These are phyloP conservation scores for Nomada hirtipes DNA, from an alignment of 2,888 invertebrate species.

Conservation along the genomic window DNA sequence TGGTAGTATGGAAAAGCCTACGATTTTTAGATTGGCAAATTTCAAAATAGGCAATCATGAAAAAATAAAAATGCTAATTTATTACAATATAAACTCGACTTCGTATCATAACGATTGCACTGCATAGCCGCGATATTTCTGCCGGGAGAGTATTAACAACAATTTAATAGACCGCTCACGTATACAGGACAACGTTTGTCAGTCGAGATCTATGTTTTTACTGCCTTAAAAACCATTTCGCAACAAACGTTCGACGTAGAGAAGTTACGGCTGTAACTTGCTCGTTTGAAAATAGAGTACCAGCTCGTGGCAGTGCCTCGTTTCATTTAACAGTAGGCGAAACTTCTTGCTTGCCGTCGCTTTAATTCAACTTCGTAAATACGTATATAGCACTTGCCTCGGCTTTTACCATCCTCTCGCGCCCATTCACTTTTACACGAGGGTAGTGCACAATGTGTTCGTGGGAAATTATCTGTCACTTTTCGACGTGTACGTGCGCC, in stretches of 20 bases:
- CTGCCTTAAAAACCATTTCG: not conserved
- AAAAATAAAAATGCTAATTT: too few relatives aligned
- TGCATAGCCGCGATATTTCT: too few relatives aligned
- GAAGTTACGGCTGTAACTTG: not conserved
- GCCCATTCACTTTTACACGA: constrained; percentile 38
- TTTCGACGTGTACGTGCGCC: constrained; percentile 6
- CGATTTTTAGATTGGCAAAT: too few relatives aligned
- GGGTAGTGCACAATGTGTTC: constrained; percentile 49
- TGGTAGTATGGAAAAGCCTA: too few relatives aligned
- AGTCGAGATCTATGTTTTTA: not conserved
- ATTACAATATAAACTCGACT: too few relatives aligned
- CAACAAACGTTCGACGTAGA: not conserved
- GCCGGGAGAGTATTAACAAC: too few relatives aligned
- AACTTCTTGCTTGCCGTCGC: constrained; percentile 20
- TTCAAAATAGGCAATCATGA: too few relatives aligned
- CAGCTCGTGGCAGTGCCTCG: constrained; percentile 19
- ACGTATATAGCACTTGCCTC: constrained; percentile 20
- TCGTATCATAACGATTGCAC: too few relatives aligned
- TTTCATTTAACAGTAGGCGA: constrained; percentile 38
- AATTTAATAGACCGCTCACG: too few relatives aligned
- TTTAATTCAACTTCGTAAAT: constrained; percentile 61
- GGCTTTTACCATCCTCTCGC: constrained; percentile 42
- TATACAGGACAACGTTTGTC: too few relatives aligned
- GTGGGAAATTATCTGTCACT: constrained; percentile 55
- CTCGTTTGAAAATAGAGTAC: constrained; percentile 16